Evolutionary conservation across 2,888 invertebrate species (phyloP).

Genomic region (Drosophila sordidula): DNA sequence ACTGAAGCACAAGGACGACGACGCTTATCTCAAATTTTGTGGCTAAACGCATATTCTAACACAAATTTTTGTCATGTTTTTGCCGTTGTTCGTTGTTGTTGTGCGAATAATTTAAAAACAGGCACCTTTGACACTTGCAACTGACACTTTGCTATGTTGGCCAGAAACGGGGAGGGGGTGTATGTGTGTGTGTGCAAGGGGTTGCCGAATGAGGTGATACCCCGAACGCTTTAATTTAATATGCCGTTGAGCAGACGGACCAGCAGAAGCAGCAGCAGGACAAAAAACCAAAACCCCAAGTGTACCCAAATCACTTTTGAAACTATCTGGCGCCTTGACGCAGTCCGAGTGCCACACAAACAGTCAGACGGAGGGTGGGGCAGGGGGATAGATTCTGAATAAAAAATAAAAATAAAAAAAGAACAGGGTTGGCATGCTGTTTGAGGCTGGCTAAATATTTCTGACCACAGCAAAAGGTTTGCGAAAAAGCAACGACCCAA

Average conservation of each 20-base stretch:
- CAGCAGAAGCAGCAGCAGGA: constrained; percentile 8
- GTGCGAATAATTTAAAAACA: constrained; percentile 74
- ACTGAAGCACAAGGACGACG: constrained; percentile 31
- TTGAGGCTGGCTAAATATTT: constrained; percentile 58
- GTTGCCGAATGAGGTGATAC: constrained; percentile 54
- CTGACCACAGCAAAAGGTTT: constrained; percentile 70
- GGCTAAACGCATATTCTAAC: constrained; percentile 77
- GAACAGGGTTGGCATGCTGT: constrained; percentile 10
- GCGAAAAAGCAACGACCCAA: constrained; percentile 50
- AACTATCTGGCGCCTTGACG: constrained; percentile 77
- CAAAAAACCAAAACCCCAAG: constrained; percentile 72
- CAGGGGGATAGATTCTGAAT: constrained; percentile 1
- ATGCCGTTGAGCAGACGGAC: constrained; percentile 70
- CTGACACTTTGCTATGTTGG: constrained; percentile 63
- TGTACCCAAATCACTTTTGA: constrained; percentile 81
- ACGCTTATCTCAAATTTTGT: constrained; percentile 66
- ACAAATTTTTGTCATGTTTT: constrained; percentile 68
- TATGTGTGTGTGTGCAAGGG: not conserved
- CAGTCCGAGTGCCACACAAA: constrained; percentile 41
- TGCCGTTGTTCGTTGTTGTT: constrained; percentile 36
- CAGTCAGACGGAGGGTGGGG: not conserved
- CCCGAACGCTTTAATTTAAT: constrained; percentile 76
- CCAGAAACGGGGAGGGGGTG: not conserved
- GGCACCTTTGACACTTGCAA: constrained; percentile 81
- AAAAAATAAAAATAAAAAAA: not conserved